Conservation (phyloP, 1,140 invertebrate genomes). For the Theocolax elegans region DNA sequence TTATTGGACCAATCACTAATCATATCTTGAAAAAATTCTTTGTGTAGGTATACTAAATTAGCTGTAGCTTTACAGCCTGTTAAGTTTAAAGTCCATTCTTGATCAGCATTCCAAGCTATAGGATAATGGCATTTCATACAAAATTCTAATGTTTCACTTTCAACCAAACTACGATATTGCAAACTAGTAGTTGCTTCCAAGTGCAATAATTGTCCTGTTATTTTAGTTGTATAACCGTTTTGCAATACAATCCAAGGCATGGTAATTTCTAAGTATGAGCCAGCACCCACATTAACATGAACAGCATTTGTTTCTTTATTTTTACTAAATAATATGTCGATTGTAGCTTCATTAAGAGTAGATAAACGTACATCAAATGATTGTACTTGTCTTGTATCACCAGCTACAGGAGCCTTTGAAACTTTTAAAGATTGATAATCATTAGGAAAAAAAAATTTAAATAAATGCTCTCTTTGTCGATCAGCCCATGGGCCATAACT, state of each 20-base stretch:
- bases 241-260: constrained; percentile 91
- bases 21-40: constrained; percentile 95
- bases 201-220: constrained; percentile 92
- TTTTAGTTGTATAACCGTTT: constrained; percentile 88
- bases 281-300: constrained; percentile 92
- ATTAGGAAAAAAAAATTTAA: constrained; percentile 96
- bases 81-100: constrained; percentile 89
- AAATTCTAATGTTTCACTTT: constrained; percentile 95
- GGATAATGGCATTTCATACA: constrained; percentile 89
- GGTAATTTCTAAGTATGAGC: constrained; percentile 95
- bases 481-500: constrained; percentile 99
- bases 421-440: constrained; percentile 83
- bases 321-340: constrained; percentile 96
- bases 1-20: constrained; percentile 97
- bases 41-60: constrained; percentile 92
- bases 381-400: constrained; percentile 88
- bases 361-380: constrained; percentile 93
- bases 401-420: constrained; percentile 82
- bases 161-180: constrained; percentile 89
- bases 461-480: constrained; percentile 93
- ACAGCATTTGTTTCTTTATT: constrained; percentile 97
- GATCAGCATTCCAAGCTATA: constrained; percentile 92
- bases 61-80: constrained; percentile 94
- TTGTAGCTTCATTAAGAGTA: constrained; percentile 90
- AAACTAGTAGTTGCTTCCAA: constrained; percentile 94